Evolutionary conservation across 1,140 invertebrate species (phyloP), one percentile per base, ranked within the genome.

Genomic region (Proctacanthus coquilletti): DNA sequence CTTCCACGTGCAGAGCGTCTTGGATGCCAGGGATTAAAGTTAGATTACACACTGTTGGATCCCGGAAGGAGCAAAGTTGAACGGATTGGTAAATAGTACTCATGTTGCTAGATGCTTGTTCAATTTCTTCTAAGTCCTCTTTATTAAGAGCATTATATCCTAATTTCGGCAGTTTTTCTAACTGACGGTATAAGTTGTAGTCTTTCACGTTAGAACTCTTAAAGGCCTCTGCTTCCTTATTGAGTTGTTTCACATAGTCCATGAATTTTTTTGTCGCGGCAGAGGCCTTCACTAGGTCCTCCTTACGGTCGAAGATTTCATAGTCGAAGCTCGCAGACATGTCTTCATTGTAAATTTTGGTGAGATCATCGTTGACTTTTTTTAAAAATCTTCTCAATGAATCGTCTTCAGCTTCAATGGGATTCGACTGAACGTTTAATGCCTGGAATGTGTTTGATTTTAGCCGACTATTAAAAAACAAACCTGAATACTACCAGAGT

Each of bases 11-110:
- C 14, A 58, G 35, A 34, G 51, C 40, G 0, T 41, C 18, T 31
- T 53, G 51, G 3, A 58, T 49, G 8, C 53, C 48, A 1, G 55
- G 55, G 34, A 53, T 51, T 5, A 58, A 38, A 0, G 34, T 25
- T 3, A 57, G 33, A 8, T 43, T 46, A 34, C 55, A 58, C 19
- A 51, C 48, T 0, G 21, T n/a, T 1, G 40, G 45, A n/a, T 58
- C 41, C 5, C 21, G 25, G 37, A 45, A 57, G 2, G 50, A 43
- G 23, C 55, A 58, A 2, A 58, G 21, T 15, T 43, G 21, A 2
- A 47, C 45, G 33, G 54, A 45, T 1, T 38, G 36, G 31, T 50
- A 53, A 33, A 42, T 54, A 8, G 51, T 43, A 39, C 51, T 52
- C 48, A 58, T 50, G 21, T 50, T 52, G 43, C 42, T 38, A 38